Percentiles rank a stretch among this genome's conserved stretches.
phyloP scores from a whole-genome alignment of 2,797 vertebrate species.

The Anisognathus igniventris region DNA sequence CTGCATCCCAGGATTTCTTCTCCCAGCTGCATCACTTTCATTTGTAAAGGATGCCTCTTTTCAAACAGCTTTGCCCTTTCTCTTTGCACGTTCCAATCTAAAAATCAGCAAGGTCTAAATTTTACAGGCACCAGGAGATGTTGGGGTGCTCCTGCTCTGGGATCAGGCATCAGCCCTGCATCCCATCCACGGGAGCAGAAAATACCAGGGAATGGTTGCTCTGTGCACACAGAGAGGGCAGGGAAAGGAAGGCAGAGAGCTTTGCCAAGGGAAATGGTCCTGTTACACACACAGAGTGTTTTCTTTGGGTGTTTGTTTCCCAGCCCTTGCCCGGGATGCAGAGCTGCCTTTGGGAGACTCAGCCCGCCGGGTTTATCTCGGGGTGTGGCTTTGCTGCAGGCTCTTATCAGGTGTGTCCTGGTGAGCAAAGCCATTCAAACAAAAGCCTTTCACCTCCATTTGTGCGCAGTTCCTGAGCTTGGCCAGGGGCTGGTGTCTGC shows the following conservation, averaged over 20 bases:
- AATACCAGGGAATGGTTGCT: not conserved
- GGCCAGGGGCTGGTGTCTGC: not conserved
- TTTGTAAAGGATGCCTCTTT: not conserved
- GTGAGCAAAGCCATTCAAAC: not conserved
- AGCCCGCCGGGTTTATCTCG: not conserved
- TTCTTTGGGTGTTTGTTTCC: not conserved
- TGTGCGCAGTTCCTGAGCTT: accelerated
- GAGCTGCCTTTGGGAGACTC: not conserved
- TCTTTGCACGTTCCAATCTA: not conserved
- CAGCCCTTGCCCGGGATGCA: not conserved
- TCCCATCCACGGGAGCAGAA: accelerated
- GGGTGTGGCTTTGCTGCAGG: not conserved
- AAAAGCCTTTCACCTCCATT: not conserved
- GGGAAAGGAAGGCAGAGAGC: not conserved
- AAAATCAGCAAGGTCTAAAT: not conserved
- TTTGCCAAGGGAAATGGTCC: not conserved
- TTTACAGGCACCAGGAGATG: not conserved
- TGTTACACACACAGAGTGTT: not conserved
- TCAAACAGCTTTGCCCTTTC: not conserved
- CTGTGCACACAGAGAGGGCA: accelerated
- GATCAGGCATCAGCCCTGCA: not conserved
- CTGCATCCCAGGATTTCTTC: not conserved
- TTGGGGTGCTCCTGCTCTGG: accelerated
- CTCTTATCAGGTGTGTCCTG: slow-evolving; percentile 14
- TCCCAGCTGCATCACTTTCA: accelerated